phyloP scores from a whole-genome alignment of 2,797 vertebrate species.

The Ctenopoma kingsleyae region DNA sequence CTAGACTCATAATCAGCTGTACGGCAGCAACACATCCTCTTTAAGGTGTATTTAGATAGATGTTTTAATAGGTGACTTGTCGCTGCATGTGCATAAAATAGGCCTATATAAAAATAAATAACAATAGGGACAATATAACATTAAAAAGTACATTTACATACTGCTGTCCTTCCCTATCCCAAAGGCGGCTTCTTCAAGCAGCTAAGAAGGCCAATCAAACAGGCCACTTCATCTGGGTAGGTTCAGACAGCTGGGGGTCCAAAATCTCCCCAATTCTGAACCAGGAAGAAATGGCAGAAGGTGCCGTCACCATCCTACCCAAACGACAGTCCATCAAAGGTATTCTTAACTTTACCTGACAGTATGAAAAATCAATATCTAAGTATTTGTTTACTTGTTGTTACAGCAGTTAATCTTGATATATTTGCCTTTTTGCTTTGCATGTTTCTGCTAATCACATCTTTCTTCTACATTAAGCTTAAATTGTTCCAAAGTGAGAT shows the following conservation, averaged over 20 bases:
- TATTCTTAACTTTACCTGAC: constrained; percentile 58
- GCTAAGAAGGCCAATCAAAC: constrained; percentile 95
- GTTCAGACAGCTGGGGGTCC: constrained; percentile 97
- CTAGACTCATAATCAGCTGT: constrained; percentile 16
- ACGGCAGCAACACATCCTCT: constrained; percentile 7
- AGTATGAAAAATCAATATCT: neutral
- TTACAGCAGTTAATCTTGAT: neutral
- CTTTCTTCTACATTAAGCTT: neutral
- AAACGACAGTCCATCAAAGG: constrained; percentile 93
- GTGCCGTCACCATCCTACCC: constrained; percentile 94
- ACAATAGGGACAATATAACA: neutral
- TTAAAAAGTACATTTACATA: neutral
- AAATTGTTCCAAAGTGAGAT: neutral
- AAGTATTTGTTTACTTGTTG: neutral
- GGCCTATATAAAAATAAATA: neutral
- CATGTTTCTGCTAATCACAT: neutral
- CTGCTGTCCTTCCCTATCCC: constrained; percentile 32
- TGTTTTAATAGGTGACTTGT: neutral
- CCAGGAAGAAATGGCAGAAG: constrained; percentile 94
- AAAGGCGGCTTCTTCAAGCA: constrained; percentile 91
- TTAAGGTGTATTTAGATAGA: constrained; percentile 24
- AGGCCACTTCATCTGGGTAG: constrained; percentile 97
- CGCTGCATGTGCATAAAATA: constrained; percentile 1
- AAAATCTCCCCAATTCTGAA: constrained; percentile 93
- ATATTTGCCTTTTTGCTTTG: neutral